Evolutionary conservation across 2,888 invertebrate genomes (phyloP), one percentile per base, ranked within the genome.

Genomic region (Drosophila kambysellisi): DNA sequence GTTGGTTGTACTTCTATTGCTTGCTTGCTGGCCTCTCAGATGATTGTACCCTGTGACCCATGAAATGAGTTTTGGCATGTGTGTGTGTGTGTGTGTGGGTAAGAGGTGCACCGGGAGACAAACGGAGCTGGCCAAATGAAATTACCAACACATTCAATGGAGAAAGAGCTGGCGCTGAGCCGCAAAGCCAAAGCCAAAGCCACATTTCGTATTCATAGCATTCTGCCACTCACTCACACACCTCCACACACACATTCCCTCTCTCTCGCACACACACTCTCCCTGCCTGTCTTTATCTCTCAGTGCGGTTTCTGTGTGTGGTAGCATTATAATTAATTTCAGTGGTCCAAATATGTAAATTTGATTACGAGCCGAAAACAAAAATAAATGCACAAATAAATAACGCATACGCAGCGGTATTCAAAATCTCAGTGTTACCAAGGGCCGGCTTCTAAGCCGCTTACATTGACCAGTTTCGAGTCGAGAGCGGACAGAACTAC

Each of bases 21-120:
- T 73, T 64, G 60, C 64, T 69, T 51, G 67, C 29, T 68, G 74
- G 57, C 58, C 71, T 69, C 75, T 75, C 75, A 77, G 79, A 91
- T 89, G 92, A 92, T 92, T 93, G 92, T 91, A 91, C 81, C 82
- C 90, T 92, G 88, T 93, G 92, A 93, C 90, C 92, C 93, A 92
- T 93, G 93, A 93, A 93, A 93, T 93, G 92, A 92, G 93, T 93
- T 93, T 93, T 92, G 85, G 79, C 79, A 83, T 88, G 54, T 88
- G 83, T 85, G 39, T 85, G 39, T 86, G 84, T 52, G 50, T 88
- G 83, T 85, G 32, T 84, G 82, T 82, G 84, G 82, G 75, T 60
- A 30, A 37, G 59, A 29, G 50, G 74, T 71, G 60, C 60, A 60
- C 54, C 56, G 43, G 43, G 54, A 50, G 57, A 50, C 51, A 54